Base-by-base conservation (phyloP, 2,797 vertebrate species). In the Danio albolineatus region DNA sequence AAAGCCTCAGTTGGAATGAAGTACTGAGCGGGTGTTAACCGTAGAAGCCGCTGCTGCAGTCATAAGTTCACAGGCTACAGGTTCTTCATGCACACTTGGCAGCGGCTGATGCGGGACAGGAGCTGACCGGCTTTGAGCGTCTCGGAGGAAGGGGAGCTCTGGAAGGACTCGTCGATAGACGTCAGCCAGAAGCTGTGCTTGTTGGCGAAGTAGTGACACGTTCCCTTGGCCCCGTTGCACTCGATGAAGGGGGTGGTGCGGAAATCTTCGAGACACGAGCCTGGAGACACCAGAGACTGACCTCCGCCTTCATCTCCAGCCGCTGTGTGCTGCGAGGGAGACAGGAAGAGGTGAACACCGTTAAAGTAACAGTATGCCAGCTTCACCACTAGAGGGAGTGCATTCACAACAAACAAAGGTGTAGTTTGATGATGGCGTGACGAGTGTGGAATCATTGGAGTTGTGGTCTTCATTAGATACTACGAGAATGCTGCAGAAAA, bases 81-180 rank as follows among this genome's bases (percentile, higher is more conserved):
- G 93, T 99, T 98, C 94, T 99, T 99, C 97, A 99, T 98, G 91
- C 98, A 99, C 85, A 99, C 98, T 92, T 99, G 98, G 86, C 98
- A 99, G 79, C 98, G 96, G 92, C 98, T 97, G 91, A 99, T 96
- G 70, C 96, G 96, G 0, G 95, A 95, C 85, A 96, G 94, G 82
- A 97, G 95, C 90, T 98, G 97, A 77, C 96, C 97, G 0, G 96
- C 96, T 90, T 99, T 99, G 61, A 99, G 96, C 0, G 97, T 99
- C 89, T 98, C 96, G 13, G 95, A 80, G 0, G 89, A 84, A 0
- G 95, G 96, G 0, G 95, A 79, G 69, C 91, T 90, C 78, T 98
- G 96, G 93, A 99, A 99, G 12, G 87, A 83, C 79, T 93, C 90
- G 71, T 98, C 95, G 0, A 96, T 78, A 0, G 97, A 95, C 2